A percentile compares a stretch with the other conserved stretches of the same genome.
Evolutionary conservation across 2,113 vertebrate species (phyloP).

Genomic region (Pungitius pungitius): DNA sequence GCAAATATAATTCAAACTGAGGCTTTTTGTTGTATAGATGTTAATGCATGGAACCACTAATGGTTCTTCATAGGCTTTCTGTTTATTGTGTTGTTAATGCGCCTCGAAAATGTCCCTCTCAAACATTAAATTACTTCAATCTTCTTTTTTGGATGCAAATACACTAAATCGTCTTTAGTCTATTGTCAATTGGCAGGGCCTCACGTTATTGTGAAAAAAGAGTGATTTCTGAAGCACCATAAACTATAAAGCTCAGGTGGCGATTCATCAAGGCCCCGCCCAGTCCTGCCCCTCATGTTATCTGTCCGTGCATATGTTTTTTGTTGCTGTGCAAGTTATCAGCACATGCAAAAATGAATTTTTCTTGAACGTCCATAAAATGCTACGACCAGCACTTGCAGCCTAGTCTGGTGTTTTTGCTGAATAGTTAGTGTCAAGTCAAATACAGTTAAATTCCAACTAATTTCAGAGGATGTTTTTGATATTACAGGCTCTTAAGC

Average conservation of each 20-base stretch:
- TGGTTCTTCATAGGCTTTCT: background rate
- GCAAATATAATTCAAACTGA: constrained; percentile 20
- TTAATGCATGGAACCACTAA: background rate
- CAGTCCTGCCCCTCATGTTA: constrained; percentile 6
- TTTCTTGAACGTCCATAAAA: constrained; percentile 18
- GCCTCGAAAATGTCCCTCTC: background rate
- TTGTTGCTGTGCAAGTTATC: background rate
- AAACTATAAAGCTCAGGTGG: constrained; percentile 1
- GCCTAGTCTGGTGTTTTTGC: background rate
- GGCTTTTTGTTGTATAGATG: background rate
- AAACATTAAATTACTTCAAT: background rate
- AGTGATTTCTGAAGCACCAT: constrained; percentile 21
- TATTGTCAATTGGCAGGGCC: constrained; percentile 20
- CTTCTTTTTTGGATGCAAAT: background rate
- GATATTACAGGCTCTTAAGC: constrained; percentile 10
- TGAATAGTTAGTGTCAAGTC: background rate
- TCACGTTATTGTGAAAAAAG: constrained; percentile 13
- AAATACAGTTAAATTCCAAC: constrained; percentile 2
- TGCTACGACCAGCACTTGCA: background rate
- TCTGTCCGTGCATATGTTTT: constrained; percentile 4
- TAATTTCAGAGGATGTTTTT: constrained; percentile 5
- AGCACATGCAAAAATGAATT: background rate
- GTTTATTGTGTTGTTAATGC: background rate
- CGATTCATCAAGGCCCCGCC: constrained; percentile 17
- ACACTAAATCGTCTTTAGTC: constrained; percentile 6